Evolutionary conservation across 2,888 invertebrate species (phyloP).

Genomic region (Eupithecia centaureata): DNA sequence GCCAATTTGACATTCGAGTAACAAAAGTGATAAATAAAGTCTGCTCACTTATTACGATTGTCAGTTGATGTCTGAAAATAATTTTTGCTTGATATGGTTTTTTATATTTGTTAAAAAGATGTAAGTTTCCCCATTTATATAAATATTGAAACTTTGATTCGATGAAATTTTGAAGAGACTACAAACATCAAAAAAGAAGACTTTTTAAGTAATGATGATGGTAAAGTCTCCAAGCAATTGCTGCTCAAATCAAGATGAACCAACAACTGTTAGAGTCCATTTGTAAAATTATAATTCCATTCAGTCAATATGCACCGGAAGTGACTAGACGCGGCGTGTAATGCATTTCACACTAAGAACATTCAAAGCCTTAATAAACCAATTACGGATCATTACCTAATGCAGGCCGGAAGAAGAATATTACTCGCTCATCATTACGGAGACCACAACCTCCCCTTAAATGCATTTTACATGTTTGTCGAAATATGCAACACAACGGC

Average conservation of each 20-base stretch:
- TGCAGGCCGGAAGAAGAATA: constrained; percentile 74
- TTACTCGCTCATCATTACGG: constrained; percentile 79
- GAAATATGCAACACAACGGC: constrained; percentile 58
- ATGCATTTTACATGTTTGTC: constrained; percentile 69
- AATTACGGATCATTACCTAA: constrained; percentile 81
- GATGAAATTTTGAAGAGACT: background rate
- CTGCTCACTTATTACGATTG: background rate
- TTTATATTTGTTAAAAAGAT: no score
- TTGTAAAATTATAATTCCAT: constrained; percentile 34
- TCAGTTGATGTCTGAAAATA: background rate
- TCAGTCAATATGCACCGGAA: constrained; percentile 50
- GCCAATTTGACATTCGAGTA: background rate
- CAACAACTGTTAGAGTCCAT: constrained; percentile 25
- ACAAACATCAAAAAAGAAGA: background rate
- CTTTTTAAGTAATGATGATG: background rate
- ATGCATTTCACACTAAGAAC: constrained; percentile 72
- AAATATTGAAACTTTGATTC: no score
- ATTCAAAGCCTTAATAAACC: constrained; percentile 73
- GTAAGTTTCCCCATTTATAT: no score
- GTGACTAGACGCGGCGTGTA: constrained; percentile 59
- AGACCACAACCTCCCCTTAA: constrained; percentile 75
- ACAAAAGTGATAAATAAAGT: no score
- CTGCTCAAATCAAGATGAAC: background rate
- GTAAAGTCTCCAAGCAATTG: background rate
- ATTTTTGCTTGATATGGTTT: background rate